Conservation (phyloP, 2,888 invertebrate genomes). For the Agrochola lota region DNA sequence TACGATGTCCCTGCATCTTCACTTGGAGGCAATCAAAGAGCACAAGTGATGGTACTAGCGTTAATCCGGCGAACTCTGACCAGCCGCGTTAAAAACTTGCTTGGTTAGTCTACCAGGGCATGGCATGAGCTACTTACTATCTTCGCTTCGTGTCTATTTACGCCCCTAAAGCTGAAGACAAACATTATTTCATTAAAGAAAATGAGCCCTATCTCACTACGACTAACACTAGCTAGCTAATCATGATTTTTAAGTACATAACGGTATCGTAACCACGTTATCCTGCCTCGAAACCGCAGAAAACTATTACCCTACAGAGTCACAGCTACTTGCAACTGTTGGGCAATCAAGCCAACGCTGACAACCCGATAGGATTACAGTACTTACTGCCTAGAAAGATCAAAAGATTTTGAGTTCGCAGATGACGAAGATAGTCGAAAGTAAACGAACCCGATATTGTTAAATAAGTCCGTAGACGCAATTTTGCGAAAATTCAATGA, state of each 20-base stretch:
- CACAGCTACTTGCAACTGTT: slow-evolving; percentile 33
- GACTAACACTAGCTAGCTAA: slow-evolving; percentile 15
- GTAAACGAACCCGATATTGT: neutral
- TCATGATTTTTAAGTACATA: slow-evolving; percentile 27
- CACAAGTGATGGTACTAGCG: neutral
- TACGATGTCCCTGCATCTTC: neutral
- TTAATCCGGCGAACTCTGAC: neutral
- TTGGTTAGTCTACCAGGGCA: neutral
- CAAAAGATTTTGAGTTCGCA: neutral
- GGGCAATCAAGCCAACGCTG: slow-evolving; percentile 7
- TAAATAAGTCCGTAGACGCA: neutral
- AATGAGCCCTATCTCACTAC: slow-evolving; percentile 11
- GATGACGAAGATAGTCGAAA: neutral
- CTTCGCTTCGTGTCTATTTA: neutral
- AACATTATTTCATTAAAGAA: slow-evolving; percentile 1
- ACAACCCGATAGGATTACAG: neutral
- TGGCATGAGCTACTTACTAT: neutral
- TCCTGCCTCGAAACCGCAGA: slow-evolving; percentile 36
- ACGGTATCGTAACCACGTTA: slow-evolving; percentile 28
- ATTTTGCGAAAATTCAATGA: slow-evolving; percentile 16
- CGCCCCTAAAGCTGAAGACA: neutral
- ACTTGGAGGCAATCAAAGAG: neutral
- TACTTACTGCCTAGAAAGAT: neutral
- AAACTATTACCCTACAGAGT: slow-evolving; percentile 43
- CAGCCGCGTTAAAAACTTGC: neutral